Evolutionary conservation across 2,888 invertebrate genomes (phyloP).

Genomic region (Xestia sexstrigata): DNA sequence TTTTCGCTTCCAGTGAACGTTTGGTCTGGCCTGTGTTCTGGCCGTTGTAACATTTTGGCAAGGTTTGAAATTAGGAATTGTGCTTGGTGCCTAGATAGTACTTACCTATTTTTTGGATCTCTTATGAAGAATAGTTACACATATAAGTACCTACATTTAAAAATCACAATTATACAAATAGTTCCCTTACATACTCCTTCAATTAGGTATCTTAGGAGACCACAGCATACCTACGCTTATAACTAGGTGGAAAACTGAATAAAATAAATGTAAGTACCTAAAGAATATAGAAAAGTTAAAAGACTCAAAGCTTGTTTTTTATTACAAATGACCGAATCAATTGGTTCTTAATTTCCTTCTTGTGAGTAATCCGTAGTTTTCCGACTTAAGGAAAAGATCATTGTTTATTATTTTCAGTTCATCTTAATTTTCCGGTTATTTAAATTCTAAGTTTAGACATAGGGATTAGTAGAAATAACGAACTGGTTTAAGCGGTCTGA

Average conservation of each 20-base stretch:
- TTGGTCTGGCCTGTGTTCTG: not conserved
- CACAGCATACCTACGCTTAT: not conserved
- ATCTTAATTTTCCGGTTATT: not conserved
- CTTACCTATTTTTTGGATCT: too few species aligned
- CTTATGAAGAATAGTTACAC: too few species aligned
- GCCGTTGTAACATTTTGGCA: not conserved
- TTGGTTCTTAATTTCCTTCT: not conserved
- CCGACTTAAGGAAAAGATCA: not conserved
- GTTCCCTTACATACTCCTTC: not conserved
- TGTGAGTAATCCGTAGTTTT: not conserved
- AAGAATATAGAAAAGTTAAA: not conserved
- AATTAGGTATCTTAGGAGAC: not conserved
- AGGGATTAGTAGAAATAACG: not conserved
- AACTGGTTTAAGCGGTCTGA: not conserved
- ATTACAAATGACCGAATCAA: not conserved
- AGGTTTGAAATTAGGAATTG: not conserved
- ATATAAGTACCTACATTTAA: too few species aligned
- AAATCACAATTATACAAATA: not conserved
- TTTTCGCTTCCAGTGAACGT: constrained; percentile 11
- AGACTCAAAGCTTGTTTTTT: not conserved
- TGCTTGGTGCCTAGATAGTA: not conserved
- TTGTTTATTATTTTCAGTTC: not conserved
- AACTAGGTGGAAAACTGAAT: not conserved
- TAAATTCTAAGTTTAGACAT: not conserved
- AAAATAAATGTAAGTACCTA: not conserved